These are phyloP conservation scores for Ictidomys tridecemlineatus DNA, from an alignment of 2,113 vertebrate species.

Conservation along the genomic window DNA sequence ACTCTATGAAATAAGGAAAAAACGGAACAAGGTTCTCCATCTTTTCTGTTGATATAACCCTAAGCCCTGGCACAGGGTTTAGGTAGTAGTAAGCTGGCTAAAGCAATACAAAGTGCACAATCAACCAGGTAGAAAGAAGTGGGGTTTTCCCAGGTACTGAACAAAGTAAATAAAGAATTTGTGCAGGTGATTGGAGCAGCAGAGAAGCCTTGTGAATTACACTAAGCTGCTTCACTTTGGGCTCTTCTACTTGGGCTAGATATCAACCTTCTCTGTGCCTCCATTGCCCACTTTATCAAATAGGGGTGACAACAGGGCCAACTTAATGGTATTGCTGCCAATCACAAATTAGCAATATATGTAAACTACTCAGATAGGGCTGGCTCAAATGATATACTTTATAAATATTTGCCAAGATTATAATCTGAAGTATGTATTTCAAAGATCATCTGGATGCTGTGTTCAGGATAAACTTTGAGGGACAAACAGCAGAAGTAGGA, in stretches of 20 bases:
- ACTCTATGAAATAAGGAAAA: neutral
- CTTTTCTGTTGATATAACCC: neutral
- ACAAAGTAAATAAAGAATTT: neutral
- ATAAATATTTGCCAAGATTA: slow-evolving; percentile 5
- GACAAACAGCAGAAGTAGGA: neutral
- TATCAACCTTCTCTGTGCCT: neutral
- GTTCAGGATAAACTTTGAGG: neutral
- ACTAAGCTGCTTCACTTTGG: neutral
- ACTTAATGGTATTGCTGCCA: neutral
- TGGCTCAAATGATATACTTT: neutral
- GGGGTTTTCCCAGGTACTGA: neutral
- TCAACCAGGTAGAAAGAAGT: neutral
- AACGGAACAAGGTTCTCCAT: slow-evolving; percentile 5
- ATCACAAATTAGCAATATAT: neutral
- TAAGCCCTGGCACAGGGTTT: neutral
- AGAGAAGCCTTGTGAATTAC: neutral
- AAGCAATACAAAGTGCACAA: neutral
- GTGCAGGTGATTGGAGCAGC: neutral
- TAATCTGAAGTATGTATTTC: neutral
- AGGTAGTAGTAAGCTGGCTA: neutral
- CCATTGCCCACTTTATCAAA: neutral
- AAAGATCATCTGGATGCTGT: neutral
- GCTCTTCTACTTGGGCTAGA: neutral
- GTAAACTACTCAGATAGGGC: neutral
- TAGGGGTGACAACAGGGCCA: neutral